phyloP scores from a whole-genome alignment of 2,888 invertebrate genomes.

The Hirtodrosophila duncani region DNA sequence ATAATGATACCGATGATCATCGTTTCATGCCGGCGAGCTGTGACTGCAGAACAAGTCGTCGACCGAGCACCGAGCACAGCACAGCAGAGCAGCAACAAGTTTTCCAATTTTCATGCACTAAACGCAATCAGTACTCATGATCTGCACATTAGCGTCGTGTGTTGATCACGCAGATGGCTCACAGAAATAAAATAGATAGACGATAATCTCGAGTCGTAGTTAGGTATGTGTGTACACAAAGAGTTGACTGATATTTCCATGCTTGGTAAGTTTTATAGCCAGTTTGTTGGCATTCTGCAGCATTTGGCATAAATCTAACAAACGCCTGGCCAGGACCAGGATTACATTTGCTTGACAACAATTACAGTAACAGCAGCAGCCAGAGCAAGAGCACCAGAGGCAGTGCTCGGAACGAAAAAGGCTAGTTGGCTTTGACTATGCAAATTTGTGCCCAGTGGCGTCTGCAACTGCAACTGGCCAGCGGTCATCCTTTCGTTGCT shows the following conservation, averaged over 20 bases:
- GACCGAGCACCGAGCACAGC: neutral
- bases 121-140: slow-evolving; percentile 72
- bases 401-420: no score
- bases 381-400: no score
- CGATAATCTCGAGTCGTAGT: neutral
- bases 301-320: slow-evolving; percentile 37
- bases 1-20: slow-evolving; percentile 18
- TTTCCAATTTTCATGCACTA: slow-evolving; percentile 68
- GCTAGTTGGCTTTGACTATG: slow-evolving; percentile 43
- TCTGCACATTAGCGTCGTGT: slow-evolving; percentile 73
- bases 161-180: slow-evolving; percentile 67
- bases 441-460: slow-evolving; percentile 46
- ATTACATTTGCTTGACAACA: slow-evolving; percentile 25
- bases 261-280: slow-evolving; percentile 23
- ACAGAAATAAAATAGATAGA: slow-evolving; percentile 14
- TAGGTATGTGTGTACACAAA: neutral
- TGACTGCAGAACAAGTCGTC: slow-evolving; percentile 53
- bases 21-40: no score
- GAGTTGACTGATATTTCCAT: slow-evolving; percentile 49
- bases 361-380: no score
- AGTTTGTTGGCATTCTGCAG: slow-evolving; percentile 31
- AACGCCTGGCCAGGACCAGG: slow-evolving; percentile 26
- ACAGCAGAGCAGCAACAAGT: slow-evolving; percentile 39
- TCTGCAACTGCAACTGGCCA: neutral
- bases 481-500: no score